Evolutionary conservation across 2,797 vertebrate genomes (phyloP).

Genomic region (Lacerta bilineata): DNA sequence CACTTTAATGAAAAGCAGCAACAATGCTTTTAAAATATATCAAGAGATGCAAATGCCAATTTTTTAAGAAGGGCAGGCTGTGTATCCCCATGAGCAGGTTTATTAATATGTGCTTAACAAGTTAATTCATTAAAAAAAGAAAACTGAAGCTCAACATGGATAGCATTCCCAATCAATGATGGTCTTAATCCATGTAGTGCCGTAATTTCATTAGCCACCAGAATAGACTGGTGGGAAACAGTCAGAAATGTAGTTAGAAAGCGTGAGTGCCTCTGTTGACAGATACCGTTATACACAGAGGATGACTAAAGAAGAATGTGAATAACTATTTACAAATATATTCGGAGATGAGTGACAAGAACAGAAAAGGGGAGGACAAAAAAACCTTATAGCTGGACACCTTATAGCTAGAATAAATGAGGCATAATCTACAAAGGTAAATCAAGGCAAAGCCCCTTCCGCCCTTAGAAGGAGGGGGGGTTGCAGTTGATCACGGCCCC

Average conservation of each 20-base stretch:
- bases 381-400: background rate
- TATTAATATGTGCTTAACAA: conserved; percentile 17
- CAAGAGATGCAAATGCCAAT: background rate
- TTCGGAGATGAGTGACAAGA: background rate
- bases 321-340: background rate
- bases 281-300: background rate
- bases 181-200: background rate
- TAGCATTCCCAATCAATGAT: background rate
- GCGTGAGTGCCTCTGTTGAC: background rate
- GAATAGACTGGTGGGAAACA: background rate
- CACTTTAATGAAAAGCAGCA: conserved; percentile 66
- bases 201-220: background rate
- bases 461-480: no score
- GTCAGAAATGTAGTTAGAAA: background rate
- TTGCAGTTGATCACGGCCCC: no score
- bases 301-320: background rate
- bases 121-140: background rate
- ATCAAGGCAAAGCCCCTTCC: background rate
- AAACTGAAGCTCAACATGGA: background rate
- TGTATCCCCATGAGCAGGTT: background rate
- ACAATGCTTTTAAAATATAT: conserved; percentile 50
- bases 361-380: background rate
- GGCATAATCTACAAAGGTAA: background rate
- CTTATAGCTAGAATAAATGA: background rate
- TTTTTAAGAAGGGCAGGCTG: background rate